These are phyloP conservation scores for Philhelius pedissequus DNA, from an alignment of 2,888 invertebrate genomes.

Conservation along the genomic window DNA sequence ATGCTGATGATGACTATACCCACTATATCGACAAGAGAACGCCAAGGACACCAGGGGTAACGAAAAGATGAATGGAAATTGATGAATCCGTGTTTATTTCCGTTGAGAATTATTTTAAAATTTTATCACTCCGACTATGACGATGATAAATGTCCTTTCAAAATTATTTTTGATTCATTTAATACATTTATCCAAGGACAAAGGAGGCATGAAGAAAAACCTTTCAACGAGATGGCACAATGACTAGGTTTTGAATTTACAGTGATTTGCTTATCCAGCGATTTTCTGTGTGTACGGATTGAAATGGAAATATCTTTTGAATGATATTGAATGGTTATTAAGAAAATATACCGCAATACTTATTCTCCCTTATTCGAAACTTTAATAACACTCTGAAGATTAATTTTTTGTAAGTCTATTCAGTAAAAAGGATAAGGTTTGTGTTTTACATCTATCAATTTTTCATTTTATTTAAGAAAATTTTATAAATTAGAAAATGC, in stretches of 20 bases:
- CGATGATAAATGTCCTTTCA: constrained; percentile 66
- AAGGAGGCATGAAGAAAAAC: constrained; percentile 14
- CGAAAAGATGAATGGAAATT: constrained; percentile 71
- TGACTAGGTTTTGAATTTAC: constrained; percentile 43
- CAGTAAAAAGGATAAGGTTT: not conserved
- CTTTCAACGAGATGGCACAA: constrained; percentile 22
- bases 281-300: constrained; percentile 37
- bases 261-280: constrained; percentile 53
- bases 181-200: constrained; percentile 38
- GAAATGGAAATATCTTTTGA: constrained; percentile 54
- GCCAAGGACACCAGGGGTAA: constrained; percentile 43
- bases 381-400: not conserved
- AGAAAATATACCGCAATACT: constrained; percentile 39
- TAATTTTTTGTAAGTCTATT: not conserved
- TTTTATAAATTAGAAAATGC: too few relatives aligned
- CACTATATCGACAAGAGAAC: constrained; percentile 10
- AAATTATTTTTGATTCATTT: constrained; percentile 69
- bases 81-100: constrained; percentile 72
- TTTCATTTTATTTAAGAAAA: too few relatives aligned
- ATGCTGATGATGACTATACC: constrained; percentile 41
- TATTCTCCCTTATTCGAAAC: not conserved
- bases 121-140: constrained; percentile 50
- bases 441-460: not conserved
- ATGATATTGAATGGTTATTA: constrained; percentile 61
- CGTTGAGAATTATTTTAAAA: constrained; percentile 70